Evolutionary conservation across 2,888 invertebrate species (phyloP).

Genomic region (Chromoteleia sp.): DNA sequence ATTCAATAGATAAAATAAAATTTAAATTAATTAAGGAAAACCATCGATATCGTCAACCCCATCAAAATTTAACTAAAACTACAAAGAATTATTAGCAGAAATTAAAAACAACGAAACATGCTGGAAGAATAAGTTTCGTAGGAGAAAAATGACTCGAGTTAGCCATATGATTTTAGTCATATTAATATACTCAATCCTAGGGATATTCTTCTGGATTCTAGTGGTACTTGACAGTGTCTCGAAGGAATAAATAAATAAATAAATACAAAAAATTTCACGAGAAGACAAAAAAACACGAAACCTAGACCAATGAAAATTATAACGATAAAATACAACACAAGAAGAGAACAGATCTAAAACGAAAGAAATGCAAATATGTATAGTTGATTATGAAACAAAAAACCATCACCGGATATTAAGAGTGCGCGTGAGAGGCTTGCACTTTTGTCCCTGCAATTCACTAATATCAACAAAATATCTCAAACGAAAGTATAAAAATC

Average conservation of each 20-base stretch:
- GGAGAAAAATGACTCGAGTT: conserved; percentile 75
- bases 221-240: conserved; percentile 74
- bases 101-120: conserved; percentile 33
- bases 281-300: conserved; percentile 46
- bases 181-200: conserved; percentile 78
- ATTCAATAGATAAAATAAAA: no score
- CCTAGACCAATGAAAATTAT: conserved; percentile 64
- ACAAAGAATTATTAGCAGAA: conserved; percentile 17
- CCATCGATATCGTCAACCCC: no score
- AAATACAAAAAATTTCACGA: conserved; percentile 45
- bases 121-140: conserved; percentile 72
- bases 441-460: conserved; percentile 24
- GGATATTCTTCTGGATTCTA: conserved; percentile 81
- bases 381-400: conserved; percentile 66
- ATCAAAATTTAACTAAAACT: background rate
- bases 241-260: conserved; percentile 39
- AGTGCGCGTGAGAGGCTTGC: conserved; percentile 3
- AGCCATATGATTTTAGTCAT: conserved; percentile 76
- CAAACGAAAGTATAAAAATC: conserved; percentile 56
- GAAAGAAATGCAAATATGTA: conserved; percentile 68
- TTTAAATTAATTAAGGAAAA: no score
- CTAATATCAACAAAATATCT: conserved; percentile 39
- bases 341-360: conserved; percentile 10
- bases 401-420: conserved; percentile 74
- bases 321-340: conserved; percentile 27